Base-by-base conservation (phyloP, 1,140 invertebrate species). In the Chymomyza costata region DNA sequence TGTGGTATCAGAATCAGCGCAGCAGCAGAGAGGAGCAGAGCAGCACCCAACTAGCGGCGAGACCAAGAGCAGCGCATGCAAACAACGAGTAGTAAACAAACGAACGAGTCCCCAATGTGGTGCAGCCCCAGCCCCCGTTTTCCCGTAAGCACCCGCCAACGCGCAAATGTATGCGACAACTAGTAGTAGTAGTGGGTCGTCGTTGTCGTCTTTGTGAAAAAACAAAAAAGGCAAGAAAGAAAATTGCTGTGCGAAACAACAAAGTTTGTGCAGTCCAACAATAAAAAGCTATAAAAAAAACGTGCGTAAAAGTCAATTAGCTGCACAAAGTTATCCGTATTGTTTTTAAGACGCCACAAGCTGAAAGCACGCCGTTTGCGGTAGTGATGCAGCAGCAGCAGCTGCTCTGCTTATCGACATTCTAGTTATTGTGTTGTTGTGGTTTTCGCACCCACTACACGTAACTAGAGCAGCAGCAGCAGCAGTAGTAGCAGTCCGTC, bases 401-500 rank as follows among this genome's bases (percentile, higher is more conserved):
- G 62, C 61, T 58, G 47, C 54, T 54, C 28, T 34, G 3, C 31
- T 40, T 62, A 53, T 46, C 60, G 58, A 62, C 41, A 62, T 54
- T 55, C 59, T 48, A 46, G 45, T 61, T 41, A 34, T 59, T 59
- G 45, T 70, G 62, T 71, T 67, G 63, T 74, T 63, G 62, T 66
- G 62, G 65, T 61, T 65, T 68, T 73, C 69, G 74, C 74, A 82
- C 68, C 74, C 74, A 81, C 68, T 57, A 81, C 69, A 67, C 63
- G 62, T 67, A 66, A 67, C 62, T 30, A 66, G 62, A 66, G 62
- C 63, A 66, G 55, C 56, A 59, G 48, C 56, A 64, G 56, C 55
- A 31, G 19, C 3, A 48, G 13, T n/a, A n/a, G n/a, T n/a, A n/a
- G n/a, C 5, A 28, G 10, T 10, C 5, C 5, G 10, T n/a, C 5